Conservation (phyloP, 2,113 vertebrate species). For the Spheniscus mendiculus region DNA sequence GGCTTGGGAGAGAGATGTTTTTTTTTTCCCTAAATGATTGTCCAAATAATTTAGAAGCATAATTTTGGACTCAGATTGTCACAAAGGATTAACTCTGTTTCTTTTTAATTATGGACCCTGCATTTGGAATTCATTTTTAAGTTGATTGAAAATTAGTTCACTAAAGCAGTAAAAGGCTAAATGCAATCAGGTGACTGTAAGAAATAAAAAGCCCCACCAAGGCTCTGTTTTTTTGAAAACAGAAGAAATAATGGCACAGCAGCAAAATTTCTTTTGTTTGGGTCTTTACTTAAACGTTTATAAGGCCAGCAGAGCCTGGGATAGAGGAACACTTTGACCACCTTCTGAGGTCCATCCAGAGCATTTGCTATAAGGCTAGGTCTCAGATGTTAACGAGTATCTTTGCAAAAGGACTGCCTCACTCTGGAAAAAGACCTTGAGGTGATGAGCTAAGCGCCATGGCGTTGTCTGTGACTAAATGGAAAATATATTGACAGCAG, state of each 20-base stretch:
- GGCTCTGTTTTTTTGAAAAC: background rate
- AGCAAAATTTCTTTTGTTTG: background rate
- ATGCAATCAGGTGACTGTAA: constrained; percentile 18
- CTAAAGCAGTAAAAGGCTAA: constrained; percentile 36
- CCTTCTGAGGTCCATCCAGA: background rate
- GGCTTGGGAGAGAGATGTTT: background rate
- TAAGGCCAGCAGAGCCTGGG: background rate
- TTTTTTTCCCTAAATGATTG: constrained; percentile 1
- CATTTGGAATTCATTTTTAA: constrained; percentile 34
- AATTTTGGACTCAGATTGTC: constrained; percentile 43
- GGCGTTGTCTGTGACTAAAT: background rate
- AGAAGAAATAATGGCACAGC: background rate
- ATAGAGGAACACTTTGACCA: background rate
- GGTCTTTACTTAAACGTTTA: background rate
- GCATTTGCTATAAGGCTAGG: background rate
- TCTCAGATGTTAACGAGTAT: background rate
- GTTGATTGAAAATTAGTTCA: constrained; percentile 53
- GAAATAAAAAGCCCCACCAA: background rate
- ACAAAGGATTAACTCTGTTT: constrained; percentile 42
- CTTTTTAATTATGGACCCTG: constrained; percentile 40
- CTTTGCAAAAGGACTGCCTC: background rate
- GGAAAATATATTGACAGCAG: background rate
- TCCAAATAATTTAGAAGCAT: constrained; percentile 27
- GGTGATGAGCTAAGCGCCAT: background rate
- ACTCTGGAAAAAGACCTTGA: background rate